Base-by-base conservation (phyloP, 2,888 invertebrate genomes). In the Cheilosia vernalis region DNA sequence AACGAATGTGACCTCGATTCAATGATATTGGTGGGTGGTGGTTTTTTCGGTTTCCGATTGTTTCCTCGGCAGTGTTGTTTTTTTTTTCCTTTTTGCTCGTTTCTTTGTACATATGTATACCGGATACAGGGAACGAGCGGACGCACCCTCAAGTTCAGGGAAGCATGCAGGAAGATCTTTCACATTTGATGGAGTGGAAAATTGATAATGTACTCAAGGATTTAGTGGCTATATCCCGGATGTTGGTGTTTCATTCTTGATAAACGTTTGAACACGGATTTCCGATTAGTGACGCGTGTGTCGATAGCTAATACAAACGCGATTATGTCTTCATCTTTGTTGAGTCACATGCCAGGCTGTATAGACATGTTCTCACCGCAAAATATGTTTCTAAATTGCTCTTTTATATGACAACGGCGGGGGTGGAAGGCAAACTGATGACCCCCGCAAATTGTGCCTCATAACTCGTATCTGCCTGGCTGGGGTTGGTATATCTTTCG, bases 191-290 rank as follows among this genome's bases (percentile, higher is more conserved):
- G 87, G 85, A 79, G 87, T 87, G 83, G 88, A 84, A 88, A 88
- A 88, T 87, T 87, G 87, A 87, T 88, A 88, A 87, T 87, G 87
- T 87, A 83, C 87, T 86, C 81, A 83, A 86, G 81, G 79, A 88
- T 86, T 87, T 87, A 86, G 87, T 87, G 81, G 87, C 81, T 80
- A 78, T 86, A 87, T 87, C 85, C 82, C 78, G 87, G 85, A 80
- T 77, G 80, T 87, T 86, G 87, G 86, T 84, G 86, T 86, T 86
- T 86, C 61, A 33, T 55, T 77, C 40, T 61, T 24, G 61, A 69
- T 69, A 21, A 13, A 69, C 69, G 61, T 77, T 77, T 77, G 63
- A 63, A 33, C 69, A 42, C 63, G 69, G 78, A 70, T 63, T 63
- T 78, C 69, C 78, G 69, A 70, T 70, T 63, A 63, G 63, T 70